Conservation (phyloP, 2,113 vertebrate genomes). For the Podilymbus podiceps region DNA sequence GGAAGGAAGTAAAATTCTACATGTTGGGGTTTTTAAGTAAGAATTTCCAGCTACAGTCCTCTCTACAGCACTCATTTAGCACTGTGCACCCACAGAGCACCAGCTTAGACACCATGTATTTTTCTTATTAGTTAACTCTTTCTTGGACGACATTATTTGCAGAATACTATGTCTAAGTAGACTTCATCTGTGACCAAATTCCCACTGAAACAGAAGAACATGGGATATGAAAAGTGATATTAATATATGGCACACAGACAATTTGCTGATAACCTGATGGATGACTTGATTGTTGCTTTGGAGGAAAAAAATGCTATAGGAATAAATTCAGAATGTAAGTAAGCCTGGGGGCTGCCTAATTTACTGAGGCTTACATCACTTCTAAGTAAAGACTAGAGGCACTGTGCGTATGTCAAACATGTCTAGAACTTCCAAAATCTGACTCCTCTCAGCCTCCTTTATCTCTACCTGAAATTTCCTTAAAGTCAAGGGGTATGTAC, state of each 20-base stretch:
- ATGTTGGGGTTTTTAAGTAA: not conserved
- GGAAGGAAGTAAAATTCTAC: not conserved
- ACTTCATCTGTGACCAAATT: not conserved
- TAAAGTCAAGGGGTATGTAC: not conserved
- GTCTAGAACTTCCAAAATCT: not conserved
- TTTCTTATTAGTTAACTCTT: not conserved
- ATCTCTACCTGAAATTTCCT: not conserved
- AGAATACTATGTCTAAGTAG: not conserved
- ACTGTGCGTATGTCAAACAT: not conserved
- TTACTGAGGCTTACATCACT: not conserved
- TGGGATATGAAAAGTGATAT: not conserved
- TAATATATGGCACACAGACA: slow-evolving; percentile 8
- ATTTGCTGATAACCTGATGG: slow-evolving; percentile 31
- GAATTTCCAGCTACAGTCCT: not conserved
- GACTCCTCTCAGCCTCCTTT: not conserved
- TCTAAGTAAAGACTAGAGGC: not conserved
- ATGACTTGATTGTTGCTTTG: slow-evolving; percentile 5
- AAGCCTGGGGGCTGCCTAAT: not conserved
- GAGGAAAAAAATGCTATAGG: not conserved
- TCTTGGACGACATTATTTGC: not conserved
- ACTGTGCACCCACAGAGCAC: not conserved
- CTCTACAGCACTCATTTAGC: not conserved
- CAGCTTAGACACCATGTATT: not conserved
- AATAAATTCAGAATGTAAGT: slow-evolving; percentile 17
- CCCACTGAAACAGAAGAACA: not conserved